Conservation (phyloP, 1,140 invertebrate species). For the Grapholita molesta region DNA sequence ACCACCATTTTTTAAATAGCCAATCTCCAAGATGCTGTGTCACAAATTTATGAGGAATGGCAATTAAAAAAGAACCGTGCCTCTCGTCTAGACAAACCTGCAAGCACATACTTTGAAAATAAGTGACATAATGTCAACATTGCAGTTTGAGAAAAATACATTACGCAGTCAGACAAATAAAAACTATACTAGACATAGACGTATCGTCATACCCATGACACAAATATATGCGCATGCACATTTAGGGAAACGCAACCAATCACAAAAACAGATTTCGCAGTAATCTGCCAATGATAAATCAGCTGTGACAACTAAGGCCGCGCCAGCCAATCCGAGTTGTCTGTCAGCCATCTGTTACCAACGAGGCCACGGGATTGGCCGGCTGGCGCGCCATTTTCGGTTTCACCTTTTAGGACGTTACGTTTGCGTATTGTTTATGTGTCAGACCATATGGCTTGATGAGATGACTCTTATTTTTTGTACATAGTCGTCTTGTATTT, state of each 20-base stretch:
- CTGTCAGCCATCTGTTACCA: neutral
- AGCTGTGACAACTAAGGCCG: neutral
- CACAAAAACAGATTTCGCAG: neutral
- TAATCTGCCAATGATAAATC: constrained; percentile 12
- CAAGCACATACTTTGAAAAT: too few species aligned
- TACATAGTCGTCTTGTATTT: neutral
- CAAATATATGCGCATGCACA: neutral
- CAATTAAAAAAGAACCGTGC: too few species aligned
- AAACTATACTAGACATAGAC: neutral
- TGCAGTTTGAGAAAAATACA: neutral
- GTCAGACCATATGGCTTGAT: neutral
- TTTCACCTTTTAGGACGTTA: neutral
- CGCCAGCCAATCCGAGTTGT: neutral
- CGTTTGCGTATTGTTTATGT: neutral
- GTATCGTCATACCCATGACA: neutral
- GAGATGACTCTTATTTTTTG: neutral
- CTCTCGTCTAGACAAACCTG: too few species aligned
- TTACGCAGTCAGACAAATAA: neutral
- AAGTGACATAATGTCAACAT: too few species aligned
- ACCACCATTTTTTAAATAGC: too few species aligned
- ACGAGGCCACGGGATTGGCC: neutral
- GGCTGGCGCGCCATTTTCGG: neutral
- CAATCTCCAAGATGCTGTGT: too few species aligned
- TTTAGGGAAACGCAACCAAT: neutral
- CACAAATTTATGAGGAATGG: too few species aligned